Conservation (phyloP, 2,797 vertebrate species). For the Hylomyscus alleni region DNA sequence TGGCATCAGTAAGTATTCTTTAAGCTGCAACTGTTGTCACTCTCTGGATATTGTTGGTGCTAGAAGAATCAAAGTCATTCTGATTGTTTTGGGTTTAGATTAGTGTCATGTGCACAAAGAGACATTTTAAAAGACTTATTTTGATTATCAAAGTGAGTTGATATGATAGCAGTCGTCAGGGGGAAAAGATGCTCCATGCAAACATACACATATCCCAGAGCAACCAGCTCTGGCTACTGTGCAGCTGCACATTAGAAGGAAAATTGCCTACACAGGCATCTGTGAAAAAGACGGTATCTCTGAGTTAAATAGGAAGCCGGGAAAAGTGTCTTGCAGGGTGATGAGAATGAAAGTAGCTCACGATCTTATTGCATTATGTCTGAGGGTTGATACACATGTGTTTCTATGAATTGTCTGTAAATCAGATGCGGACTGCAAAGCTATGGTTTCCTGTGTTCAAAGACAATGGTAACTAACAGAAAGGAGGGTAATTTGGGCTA, state of each 20-base stretch:
- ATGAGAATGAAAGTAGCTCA: background rate
- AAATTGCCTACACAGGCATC: conserved; percentile 32
- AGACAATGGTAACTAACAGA: background rate
- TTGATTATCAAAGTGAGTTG: conserved; percentile 83
- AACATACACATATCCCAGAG: conserved; percentile 75
- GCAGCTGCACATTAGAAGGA: conserved; percentile 43
- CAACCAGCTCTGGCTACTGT: conserved; percentile 68
- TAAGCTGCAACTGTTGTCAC: conserved; percentile 68
- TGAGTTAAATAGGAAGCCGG: conserved; percentile 42
- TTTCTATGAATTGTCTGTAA: conserved; percentile 50
- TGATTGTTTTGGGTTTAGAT: conserved; percentile 83
- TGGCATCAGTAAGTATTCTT: conserved; percentile 66
- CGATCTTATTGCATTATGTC: conserved; percentile 29
- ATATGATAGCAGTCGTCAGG: conserved; percentile 77
- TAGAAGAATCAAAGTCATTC: conserved; percentile 81
- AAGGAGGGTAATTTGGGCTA: background rate
- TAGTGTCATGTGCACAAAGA: conserved; percentile 76
- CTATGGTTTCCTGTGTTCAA: background rate
- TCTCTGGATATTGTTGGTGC: conserved; percentile 66
- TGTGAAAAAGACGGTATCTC: background rate
- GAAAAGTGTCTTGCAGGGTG: background rate
- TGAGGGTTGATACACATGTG: background rate
- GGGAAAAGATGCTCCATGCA: conserved; percentile 57
- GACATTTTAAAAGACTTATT: conserved; percentile 84
- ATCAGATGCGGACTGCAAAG: background rate